Percentiles rank a stretch among this genome's conserved stretches.
These are phyloP conservation scores for Conus betulinus DNA, from an alignment of 1,140 invertebrate species.

Conservation along the genomic window DNA sequence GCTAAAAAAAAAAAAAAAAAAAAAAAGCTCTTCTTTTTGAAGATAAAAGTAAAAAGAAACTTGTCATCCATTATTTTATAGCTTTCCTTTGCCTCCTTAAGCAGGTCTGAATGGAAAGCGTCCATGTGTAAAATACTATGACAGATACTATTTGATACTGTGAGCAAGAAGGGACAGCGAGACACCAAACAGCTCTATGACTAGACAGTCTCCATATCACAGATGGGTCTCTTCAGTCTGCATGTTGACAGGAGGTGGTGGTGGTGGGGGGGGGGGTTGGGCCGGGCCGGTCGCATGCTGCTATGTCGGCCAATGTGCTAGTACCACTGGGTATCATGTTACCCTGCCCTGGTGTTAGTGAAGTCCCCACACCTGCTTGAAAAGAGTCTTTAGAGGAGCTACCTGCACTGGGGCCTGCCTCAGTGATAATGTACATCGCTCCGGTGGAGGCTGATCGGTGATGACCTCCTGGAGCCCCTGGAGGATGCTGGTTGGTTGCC, in stretches of 20 bases:
- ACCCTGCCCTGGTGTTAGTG: conserved; percentile 44
- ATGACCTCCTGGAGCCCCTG: conserved; percentile 48
- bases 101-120: background rate
- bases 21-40: too few species aligned
- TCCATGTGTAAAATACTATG: background rate
- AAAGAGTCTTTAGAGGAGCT: conserved; percentile 45
- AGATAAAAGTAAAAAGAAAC: too few species aligned
- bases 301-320: conserved; percentile 30
- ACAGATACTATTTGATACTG: background rate
- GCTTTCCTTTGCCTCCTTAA: background rate
- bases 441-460: conserved; percentile 67
- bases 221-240: conserved; percentile 55
- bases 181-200: background rate
- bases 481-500: conserved; percentile 52
- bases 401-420: conserved; percentile 39
- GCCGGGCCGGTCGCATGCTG: conserved; percentile 47
- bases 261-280: conserved; percentile 59
- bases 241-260: conserved; percentile 54
- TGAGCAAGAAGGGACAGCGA: background rate
- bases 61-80: too few species aligned
- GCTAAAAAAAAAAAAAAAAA: background rate
- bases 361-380: conserved; percentile 36
- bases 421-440: conserved; percentile 44
- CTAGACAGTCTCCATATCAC: conserved; percentile 33
- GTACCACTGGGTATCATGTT: conserved; percentile 14